Base-by-base conservation (phyloP, 2,888 invertebrate genomes). In the Mystacides longicornis region DNA sequence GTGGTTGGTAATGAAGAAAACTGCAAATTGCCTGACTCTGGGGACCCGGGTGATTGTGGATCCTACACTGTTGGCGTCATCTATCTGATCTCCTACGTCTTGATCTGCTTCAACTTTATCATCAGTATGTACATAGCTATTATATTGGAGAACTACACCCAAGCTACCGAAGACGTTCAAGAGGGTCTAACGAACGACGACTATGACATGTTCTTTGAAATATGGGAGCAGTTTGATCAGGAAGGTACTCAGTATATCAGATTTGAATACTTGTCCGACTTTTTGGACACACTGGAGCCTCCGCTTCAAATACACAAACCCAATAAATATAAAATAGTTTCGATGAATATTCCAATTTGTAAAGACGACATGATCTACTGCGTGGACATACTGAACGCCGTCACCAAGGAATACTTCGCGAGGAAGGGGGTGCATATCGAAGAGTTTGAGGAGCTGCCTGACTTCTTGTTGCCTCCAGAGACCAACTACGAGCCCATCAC, bases 81-180 rank as follows among this genome's bases (percentile, higher is more conserved):
- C 62, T 98, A 89, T 77, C 81, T 98, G 67, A 86, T 96, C 64
- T 89, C 93, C 70, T 97, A 97, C 75, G 83, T 97, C 71, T 93
- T 97, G 69, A 95, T 97, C 74, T 94, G 93, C 71, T 97, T 96
- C 79, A 85, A 97, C 68, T 96, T 98, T 74, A 93, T 97, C 67
- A 95, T 97, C 77, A 97, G 97, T 85, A 97, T 97, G 97, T 97
- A 97, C 83, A 97, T 98, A 77, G 97, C 97, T 69, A 96, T 97
- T 74, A 97, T 98, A 73, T 86, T 97, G 77, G 97, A 97, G 78
- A 97, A 97, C 75, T 97, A 97, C 78, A 95, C 94, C 64, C 93
- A 93, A 81, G 97, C 97, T 62, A 96, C 95, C 60, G 96, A 97
- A 75, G 97, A 97, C 5, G 21, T 20, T 4, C 45, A 45, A 11